A percentile compares a stretch with the other conserved stretches of the same genome.
Conservation (phyloP, 2,113 vertebrate species). For the Sialia sialis region DNA sequence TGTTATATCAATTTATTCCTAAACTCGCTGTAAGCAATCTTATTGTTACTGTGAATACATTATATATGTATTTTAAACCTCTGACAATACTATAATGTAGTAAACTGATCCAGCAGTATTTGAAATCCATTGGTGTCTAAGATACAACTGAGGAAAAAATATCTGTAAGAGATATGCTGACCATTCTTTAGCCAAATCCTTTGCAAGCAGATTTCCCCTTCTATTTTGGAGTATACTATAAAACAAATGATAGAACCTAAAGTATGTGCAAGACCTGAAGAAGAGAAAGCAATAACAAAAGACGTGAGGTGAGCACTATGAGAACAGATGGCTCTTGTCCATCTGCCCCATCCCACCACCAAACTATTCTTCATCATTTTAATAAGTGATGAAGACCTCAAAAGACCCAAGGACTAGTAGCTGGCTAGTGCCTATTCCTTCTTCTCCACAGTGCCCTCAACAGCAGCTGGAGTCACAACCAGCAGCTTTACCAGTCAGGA, state of each 20-base stretch:
- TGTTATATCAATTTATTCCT: neutral
- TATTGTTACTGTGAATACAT: neutral
- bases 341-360: neutral
- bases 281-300: neutral
- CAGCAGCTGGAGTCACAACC: neutral
- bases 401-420: neutral
- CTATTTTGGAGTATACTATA: neutral
- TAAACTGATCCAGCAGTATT: neutral
- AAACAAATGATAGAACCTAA: neutral
- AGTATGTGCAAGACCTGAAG: neutral
- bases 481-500: neutral
- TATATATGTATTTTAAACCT: neutral
- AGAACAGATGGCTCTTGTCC: neutral
- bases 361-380: neutral
- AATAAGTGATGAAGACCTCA: neutral
- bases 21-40: neutral
- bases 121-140: neutral
- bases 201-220: neutral
- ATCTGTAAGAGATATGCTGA: neutral
- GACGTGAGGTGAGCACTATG: neutral
- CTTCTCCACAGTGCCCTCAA: neutral
- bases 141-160: accelerated
- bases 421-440: neutral
- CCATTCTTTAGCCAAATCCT: neutral
- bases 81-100: neutral